Percentiles rank a stretch among this genome's conserved stretches.
These are phyloP conservation scores for Octonoba sinensis DNA, from an alignment of 2,888 invertebrate genomes.

Conservation along the genomic window DNA sequence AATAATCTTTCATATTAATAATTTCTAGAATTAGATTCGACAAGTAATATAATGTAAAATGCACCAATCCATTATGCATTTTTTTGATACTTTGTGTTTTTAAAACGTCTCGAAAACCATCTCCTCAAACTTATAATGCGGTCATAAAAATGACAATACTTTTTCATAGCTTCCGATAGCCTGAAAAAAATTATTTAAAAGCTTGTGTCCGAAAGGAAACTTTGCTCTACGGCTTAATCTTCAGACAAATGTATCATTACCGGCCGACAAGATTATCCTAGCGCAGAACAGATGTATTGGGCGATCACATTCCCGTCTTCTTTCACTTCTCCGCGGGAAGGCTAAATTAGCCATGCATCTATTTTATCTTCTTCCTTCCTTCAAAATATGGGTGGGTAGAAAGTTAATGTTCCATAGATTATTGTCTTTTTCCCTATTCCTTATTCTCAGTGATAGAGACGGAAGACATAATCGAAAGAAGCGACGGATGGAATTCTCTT, in stretches of 20 bases:
- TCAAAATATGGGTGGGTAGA: conserved; percentile 5
- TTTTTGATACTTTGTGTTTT: no score
- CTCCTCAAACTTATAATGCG: no score
- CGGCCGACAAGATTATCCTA: not conserved
- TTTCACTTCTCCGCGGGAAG: conserved; percentile 5
- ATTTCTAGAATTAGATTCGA: no score
- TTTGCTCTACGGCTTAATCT: not conserved
- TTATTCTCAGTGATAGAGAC: not conserved
- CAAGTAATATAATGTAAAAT: no score
- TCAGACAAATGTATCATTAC: not conserved
- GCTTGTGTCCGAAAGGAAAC: no score
- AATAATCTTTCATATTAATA: no score
- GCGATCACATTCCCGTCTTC: not conserved
- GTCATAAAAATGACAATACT: no score
- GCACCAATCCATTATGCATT: no score
- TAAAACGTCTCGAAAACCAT: no score
- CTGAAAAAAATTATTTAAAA: no score
- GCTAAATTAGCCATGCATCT: conserved; percentile 9
- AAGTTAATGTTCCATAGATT: conserved; percentile 25
- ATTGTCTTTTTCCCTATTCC: conserved; percentile 10
- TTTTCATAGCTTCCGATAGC: no score
- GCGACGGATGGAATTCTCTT: not conserved
- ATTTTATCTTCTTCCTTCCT: conserved; percentile 7
- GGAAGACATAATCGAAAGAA: not conserved
- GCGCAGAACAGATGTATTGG: not conserved